Evolutionary conservation across 2,113 vertebrate species (phyloP).

Genomic region (Phalacrocorax carbo): DNA sequence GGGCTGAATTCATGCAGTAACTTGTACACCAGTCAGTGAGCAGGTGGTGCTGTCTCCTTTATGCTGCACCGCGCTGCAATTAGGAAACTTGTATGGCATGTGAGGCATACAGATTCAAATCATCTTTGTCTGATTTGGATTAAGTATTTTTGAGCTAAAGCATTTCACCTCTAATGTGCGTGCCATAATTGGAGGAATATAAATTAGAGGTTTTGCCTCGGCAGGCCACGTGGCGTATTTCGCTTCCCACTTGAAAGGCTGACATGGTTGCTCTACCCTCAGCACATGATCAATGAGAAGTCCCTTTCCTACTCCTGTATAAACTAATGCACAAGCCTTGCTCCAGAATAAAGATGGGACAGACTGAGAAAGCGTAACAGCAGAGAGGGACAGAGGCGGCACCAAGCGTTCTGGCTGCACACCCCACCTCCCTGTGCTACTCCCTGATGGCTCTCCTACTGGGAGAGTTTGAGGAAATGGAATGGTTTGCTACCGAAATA

Average conservation of each 20-base stretch:
- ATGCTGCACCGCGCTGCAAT: neutral
- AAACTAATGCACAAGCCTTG: neutral
- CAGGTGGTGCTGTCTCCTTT: neutral
- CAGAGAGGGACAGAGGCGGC: neutral
- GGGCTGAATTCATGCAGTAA: neutral
- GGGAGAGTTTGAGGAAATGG: neutral
- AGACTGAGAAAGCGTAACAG: neutral
- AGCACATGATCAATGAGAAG: neutral
- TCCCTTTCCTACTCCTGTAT: neutral
- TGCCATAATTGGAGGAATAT: neutral
- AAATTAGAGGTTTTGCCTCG: neutral
- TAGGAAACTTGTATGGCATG: neutral
- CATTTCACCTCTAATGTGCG: neutral
- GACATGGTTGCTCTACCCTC: neutral
- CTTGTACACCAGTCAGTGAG: neutral
- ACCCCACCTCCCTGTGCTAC: accelerated
- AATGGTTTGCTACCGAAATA: neutral
- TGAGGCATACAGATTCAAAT: neutral
- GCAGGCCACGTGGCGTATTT: neutral
- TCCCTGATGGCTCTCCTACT: neutral
- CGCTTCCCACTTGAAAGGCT: neutral
- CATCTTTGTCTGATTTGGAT: neutral
- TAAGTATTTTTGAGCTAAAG: neutral
- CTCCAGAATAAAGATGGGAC: neutral
- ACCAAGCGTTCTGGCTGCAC: neutral